Conservation (phyloP, 2,113 vertebrate genomes). For the Apodemus sylvaticus region DNA sequence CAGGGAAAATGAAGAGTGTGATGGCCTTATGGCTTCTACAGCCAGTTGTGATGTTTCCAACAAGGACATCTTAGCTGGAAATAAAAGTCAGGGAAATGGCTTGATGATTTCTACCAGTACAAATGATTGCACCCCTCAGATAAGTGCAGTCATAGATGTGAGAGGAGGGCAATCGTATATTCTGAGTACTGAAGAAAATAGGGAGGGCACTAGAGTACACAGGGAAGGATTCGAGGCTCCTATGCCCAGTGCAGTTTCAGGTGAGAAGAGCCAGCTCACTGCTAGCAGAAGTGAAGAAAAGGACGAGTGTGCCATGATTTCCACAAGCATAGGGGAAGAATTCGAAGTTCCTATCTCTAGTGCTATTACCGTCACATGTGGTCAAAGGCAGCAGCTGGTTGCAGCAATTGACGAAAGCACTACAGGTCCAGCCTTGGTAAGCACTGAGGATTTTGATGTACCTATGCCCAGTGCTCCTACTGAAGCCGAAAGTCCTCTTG, state of each 20-base stretch:
- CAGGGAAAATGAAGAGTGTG: conserved; percentile 69
- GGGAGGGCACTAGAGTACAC: background rate
- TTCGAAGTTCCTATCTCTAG: conserved; percentile 85
- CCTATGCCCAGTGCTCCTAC: conserved; percentile 79
- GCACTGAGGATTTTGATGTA: conserved; percentile 74
- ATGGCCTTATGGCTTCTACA: conserved; percentile 66
- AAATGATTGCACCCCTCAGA: conserved; percentile 26
- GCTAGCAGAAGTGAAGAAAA: conserved; percentile 78
- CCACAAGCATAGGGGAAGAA: conserved; percentile 86
- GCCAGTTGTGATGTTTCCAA: conserved; percentile 28
- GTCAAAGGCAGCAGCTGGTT: conserved; percentile 31
- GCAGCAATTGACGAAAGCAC: conserved; percentile 61
- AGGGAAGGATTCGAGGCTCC: conserved; percentile 82
- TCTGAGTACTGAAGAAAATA: conserved; percentile 35
- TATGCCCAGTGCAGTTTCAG: conserved; percentile 85
- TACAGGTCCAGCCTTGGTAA: conserved; percentile 35
- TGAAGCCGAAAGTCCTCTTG: conserved; percentile 53
- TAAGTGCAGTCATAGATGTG: background rate
- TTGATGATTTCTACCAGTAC: conserved; percentile 85
- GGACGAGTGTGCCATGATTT: conserved; percentile 86
- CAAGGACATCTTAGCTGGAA: background rate
- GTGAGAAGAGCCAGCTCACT: conserved; percentile 59
- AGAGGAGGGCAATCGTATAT: conserved; percentile 49
- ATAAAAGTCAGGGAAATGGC: conserved; percentile 66
- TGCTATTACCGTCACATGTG: conserved; percentile 40